Evolutionary conservation across 2,888 invertebrate species (phyloP).

Genomic region (Drosophila meridionalis): DNA sequence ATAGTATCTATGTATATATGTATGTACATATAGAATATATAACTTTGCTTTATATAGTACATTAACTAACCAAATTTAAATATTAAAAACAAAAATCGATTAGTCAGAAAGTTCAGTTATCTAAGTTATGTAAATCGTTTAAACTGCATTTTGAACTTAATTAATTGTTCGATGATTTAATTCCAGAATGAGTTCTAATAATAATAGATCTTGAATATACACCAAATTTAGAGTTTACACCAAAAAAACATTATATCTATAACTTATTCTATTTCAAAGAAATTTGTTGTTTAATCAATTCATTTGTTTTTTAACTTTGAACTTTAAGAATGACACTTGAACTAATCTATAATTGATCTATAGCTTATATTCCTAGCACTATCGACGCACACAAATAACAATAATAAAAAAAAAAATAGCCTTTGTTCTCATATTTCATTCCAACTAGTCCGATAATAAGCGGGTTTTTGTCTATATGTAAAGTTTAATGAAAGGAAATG

Average conservation of each 20-base stretch:
- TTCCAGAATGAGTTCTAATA: background rate
- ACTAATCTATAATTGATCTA: background rate
- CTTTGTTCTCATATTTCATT: background rate
- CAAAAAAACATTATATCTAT: background rate
- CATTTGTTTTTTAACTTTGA: background rate
- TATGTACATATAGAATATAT: background rate
- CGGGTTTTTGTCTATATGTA: background rate
- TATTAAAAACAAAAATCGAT: background rate
- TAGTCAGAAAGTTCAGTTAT: background rate
- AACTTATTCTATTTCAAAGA: background rate
- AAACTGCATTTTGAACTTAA: background rate
- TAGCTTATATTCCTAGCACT: background rate
- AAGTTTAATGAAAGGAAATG: slow-evolving; percentile 44
- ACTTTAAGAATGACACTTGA: background rate
- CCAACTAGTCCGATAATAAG: background rate
- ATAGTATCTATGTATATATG: background rate
- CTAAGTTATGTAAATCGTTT: background rate
- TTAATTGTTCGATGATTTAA: background rate
- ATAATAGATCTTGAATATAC: background rate
- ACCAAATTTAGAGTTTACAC: background rate
- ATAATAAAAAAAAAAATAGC: background rate
- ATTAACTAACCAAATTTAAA: background rate
- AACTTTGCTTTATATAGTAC: background rate
- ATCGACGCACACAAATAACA: background rate
- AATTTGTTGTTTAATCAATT: background rate